Evolutionary conservation across 2,797 vertebrate genomes (phyloP), one percentile per base, ranked within the genome.

Genomic region (Silurus aristotelis): DNA sequence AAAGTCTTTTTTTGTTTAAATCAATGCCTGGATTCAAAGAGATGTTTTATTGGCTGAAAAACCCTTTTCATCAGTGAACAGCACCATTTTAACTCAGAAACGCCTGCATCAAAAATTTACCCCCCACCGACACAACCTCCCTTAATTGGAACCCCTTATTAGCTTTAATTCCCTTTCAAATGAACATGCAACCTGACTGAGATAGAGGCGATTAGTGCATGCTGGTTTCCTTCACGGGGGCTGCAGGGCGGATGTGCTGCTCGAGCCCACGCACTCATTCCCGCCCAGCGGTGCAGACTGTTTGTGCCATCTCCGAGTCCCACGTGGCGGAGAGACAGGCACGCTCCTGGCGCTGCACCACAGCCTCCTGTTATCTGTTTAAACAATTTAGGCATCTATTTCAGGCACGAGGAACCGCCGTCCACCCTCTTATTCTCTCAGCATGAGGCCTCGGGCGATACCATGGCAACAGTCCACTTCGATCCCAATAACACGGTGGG

Each of bases 171-270:
- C 92, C 92, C 93, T 93, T 95, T 92, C 92, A 92, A 94, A 95
- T 94, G 91, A 92, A 95, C 93, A 95, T 95, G 94, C 95, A 95
- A 93, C 91, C 93, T 84, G 90, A 95, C 94, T 96, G 92, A 92
- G 95, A 95, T 94, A 92, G 91, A 93, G 93, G 93, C 93, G 96
- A 97, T 97, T 96, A 97, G 94, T 91, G 90, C 90, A 91, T 82
- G 92, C 92, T 94, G 92, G 95, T 95, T 95, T 93, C 92, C 94
- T 95, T 96, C 95, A 95, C 94, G 94, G 89, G 89, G 84, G 85
- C 91, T 93, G 95, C 95, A 94, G 93, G 90, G 91, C 89, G 93
- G 94, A 93, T 96, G 96, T 96, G 96, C 94, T 91, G 90, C 89
- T 91, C 92, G 89, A 94, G 93, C 94, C 92, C 91, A 92, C 87